Conservation (phyloP, 1,140 invertebrate genomes). For the Conus betulinus region DNA sequence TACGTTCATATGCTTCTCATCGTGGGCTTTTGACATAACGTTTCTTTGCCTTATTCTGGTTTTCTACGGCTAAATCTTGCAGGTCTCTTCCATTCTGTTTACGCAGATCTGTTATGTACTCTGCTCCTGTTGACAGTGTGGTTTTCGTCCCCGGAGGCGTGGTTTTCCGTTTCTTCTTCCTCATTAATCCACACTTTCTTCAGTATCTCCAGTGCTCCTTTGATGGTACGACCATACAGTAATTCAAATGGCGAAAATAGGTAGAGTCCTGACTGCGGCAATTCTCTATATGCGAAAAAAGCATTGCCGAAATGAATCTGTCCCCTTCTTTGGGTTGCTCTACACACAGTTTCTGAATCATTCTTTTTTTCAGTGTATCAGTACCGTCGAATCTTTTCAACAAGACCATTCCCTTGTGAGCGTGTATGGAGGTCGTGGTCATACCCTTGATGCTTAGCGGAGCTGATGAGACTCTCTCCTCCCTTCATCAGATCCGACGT, state of each 20-base stretch:
- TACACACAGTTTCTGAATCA: slow-evolving; percentile 47
- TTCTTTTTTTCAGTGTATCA: slow-evolving; percentile 51
- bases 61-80: too few relatives aligned
- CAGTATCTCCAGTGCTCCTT: too few relatives aligned
- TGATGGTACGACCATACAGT: slow-evolving; percentile 22
- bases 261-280: slow-evolving; percentile 32
- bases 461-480: slow-evolving; percentile 49
- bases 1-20: background rate
- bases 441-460: background rate
- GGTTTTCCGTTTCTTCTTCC: too few relatives aligned
- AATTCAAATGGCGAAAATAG: slow-evolving; percentile 36
- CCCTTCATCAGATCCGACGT: background rate
- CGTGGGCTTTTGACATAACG: too few relatives aligned
- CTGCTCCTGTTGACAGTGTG: too few relatives aligned
- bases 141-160: too few relatives aligned
- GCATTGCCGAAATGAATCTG: slow-evolving; percentile 44
- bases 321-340: slow-evolving; percentile 66
- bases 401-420: slow-evolving; percentile 43
- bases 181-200: too few relatives aligned
- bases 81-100: too few relatives aligned
- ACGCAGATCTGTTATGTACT: too few relatives aligned
- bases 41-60: too few relatives aligned
- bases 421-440: background rate
- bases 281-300: slow-evolving; percentile 38
- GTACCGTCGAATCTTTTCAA: slow-evolving; percentile 48